Conservation (phyloP, 2,888 invertebrate genomes). For the Thera britannica region DNA sequence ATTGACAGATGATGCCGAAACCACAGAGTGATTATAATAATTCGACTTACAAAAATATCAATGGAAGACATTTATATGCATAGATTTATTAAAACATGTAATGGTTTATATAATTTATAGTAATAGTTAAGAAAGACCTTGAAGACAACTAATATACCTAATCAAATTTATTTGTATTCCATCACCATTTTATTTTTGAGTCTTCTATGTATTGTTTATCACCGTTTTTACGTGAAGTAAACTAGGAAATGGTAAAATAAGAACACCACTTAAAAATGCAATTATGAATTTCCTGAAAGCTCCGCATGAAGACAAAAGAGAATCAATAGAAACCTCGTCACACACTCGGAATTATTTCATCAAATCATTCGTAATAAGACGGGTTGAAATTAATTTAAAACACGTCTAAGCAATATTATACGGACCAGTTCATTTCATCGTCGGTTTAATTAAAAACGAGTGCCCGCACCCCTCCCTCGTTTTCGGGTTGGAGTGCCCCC, state of each 20-base stretch:
- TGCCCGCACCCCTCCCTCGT: conserved; percentile 80
- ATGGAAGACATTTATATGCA: too few relatives aligned
- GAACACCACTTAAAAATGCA: not conserved
- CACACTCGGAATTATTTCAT: conserved; percentile 53
- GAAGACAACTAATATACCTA: too few relatives aligned
- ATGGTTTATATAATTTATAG: too few relatives aligned
- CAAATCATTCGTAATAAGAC: conserved; percentile 70
- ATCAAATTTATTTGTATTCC: too few relatives aligned
- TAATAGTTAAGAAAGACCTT: too few relatives aligned
- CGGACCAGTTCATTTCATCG: conserved; percentile 85
- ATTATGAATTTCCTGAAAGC: not conserved
- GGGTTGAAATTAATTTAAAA: conserved; percentile 82
- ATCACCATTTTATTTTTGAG: too few relatives aligned
- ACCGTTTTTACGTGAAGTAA: too few relatives aligned
- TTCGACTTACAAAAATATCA: too few relatives aligned
- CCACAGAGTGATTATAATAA: too few relatives aligned
- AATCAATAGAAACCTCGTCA: conserved; percentile 21
- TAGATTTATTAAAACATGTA: too few relatives aligned
- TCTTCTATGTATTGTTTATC: too few relatives aligned
- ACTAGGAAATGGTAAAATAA: too few relatives aligned
- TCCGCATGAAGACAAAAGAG: not conserved
- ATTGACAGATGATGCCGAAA: not conserved
- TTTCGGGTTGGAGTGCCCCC: conserved; percentile 81
- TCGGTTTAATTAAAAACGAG: conserved; percentile 85
- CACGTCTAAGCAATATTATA: conserved; percentile 84